Evolutionary conservation across 2,797 vertebrate species (phyloP).

Genomic region (Bovichtus diacanthus): DNA sequence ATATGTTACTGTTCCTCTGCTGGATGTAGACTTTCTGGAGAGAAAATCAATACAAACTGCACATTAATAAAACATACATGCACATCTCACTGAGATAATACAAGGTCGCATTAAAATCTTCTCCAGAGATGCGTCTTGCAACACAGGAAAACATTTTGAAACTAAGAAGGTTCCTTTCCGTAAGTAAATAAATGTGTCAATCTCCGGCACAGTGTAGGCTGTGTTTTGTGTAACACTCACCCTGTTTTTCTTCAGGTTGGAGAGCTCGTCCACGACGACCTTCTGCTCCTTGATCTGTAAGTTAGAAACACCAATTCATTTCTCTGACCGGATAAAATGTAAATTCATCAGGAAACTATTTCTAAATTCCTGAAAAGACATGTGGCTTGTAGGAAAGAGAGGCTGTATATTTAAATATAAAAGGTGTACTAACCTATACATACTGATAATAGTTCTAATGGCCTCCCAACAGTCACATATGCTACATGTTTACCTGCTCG

Average conservation of each 20-base stretch:
- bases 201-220: neutral
- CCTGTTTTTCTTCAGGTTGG: conserved; percentile 93
- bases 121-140: neutral
- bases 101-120: neutral
- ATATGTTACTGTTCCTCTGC: conserved; percentile 95
- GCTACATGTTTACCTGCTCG: neutral
- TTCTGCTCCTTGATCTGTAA: conserved; percentile 94
- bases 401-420: neutral
- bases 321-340: neutral
- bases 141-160: neutral
- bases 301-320: neutral
- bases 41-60: neutral
- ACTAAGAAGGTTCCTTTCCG: neutral
- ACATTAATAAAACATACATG: neutral
- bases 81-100: too few relatives aligned
- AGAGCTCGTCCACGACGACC: conserved; percentile 93
- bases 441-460: neutral
- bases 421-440: too few relatives aligned
- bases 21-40: conserved; percentile 92
- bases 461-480: neutral
- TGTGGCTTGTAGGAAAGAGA: neutral
- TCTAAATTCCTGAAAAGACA: neutral
- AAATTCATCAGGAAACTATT: neutral
- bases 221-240: too few relatives aligned
- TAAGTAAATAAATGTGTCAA: neutral